Evolutionary conservation across 92 coral and sea anemone genomes (phyloP).

Genomic region (Porites rus): DNA sequence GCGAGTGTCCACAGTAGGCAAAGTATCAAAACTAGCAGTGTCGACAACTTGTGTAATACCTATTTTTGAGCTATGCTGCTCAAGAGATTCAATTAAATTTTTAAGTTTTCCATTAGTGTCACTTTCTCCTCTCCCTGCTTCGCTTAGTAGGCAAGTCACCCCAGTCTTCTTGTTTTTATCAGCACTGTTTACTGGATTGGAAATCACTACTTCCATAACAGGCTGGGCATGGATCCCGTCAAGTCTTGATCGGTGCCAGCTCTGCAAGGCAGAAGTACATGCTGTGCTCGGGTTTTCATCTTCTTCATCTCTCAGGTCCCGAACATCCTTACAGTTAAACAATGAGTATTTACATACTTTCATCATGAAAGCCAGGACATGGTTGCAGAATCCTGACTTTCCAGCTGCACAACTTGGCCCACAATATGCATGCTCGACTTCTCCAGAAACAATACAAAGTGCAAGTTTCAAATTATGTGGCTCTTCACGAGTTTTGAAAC

Average conservation of each 20-base stretch:
- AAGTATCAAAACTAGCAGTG: constrained; percentile 4
- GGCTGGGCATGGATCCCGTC: constrained; percentile 21
- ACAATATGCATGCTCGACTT: too few relatives aligned
- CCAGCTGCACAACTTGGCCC: too few relatives aligned
- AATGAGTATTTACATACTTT: too few relatives aligned
- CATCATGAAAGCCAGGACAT: too few relatives aligned
- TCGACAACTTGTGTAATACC: constrained; percentile 61
- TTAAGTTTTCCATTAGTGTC: constrained; percentile 25
- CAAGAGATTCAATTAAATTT: constrained; percentile 30
- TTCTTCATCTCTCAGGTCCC: constrained; percentile 23
- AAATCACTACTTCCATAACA: constrained; percentile 41
- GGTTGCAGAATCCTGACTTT: too few relatives aligned
- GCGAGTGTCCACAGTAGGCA: constrained; percentile 42
- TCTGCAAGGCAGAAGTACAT: constrained; percentile 55
- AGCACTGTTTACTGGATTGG: constrained; percentile 42
- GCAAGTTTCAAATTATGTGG: too few relatives aligned
- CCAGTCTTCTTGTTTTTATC: constrained; percentile 55
- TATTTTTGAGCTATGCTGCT: constrained; percentile 52
- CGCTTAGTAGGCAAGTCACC: constrained; percentile 54
- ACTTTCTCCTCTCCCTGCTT: constrained; percentile 39
- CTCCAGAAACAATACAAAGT: too few relatives aligned
- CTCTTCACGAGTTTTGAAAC: too few relatives aligned
- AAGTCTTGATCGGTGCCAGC: constrained; percentile 49
- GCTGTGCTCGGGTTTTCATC: constrained; percentile 55
- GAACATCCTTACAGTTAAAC: too few relatives aligned